Evolutionary conservation across 2,113 vertebrate genomes (phyloP).

Genomic region (Chaetops frenatus): DNA sequence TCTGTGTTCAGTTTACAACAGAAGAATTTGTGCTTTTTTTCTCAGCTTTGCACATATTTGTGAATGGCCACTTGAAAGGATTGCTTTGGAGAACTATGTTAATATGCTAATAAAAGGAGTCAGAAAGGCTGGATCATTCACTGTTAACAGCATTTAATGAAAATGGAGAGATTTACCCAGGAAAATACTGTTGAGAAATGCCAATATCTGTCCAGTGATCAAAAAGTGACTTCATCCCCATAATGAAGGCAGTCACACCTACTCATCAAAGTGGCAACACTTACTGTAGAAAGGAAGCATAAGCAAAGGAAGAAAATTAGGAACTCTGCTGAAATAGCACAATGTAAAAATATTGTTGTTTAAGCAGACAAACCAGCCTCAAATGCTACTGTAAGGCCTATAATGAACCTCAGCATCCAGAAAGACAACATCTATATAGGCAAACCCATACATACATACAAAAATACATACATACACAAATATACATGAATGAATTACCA

Average conservation of each 20-base stretch:
- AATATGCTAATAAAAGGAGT: not conserved
- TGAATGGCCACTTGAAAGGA: not conserved
- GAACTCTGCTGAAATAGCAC: not conserved
- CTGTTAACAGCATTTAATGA: not conserved
- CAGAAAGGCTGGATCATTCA: not conserved
- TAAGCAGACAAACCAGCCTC: not conserved
- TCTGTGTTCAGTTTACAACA: not conserved
- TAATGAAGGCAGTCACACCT: not conserved
- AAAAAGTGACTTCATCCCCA: not conserved
- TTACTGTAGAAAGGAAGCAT: not conserved
- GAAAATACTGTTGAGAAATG: not conserved
- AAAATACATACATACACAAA: not conserved
- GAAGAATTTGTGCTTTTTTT: not conserved
- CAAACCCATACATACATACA: not conserved
- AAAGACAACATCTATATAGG: not conserved
- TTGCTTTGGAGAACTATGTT: not conserved
- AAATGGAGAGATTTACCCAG: not conserved
- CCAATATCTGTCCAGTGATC: not conserved
- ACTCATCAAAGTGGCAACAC: not conserved
- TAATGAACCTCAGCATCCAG: not conserved
- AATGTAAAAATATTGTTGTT: not conserved
- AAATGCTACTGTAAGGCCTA: not conserved
- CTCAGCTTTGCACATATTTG: not conserved
- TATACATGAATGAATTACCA: accelerated
- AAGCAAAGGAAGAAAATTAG: not conserved